Base-by-base conservation (phyloP, 2,113 vertebrate genomes). In the Ceratotherium simum region DNA sequence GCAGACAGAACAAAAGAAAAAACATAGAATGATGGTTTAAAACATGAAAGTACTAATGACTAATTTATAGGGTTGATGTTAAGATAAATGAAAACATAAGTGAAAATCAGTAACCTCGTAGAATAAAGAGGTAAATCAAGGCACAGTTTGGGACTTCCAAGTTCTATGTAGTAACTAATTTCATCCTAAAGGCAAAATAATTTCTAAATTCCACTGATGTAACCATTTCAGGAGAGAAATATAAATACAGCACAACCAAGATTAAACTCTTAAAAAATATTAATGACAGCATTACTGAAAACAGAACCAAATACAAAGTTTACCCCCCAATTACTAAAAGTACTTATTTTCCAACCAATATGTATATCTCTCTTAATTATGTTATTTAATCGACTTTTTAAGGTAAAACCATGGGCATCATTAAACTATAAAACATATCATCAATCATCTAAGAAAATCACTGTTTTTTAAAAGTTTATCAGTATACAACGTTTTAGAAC, bases 401-500 rank as follows among this genome's bases (percentile, higher is more conserved):
- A 78, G 51, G 67, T 91, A 83, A 92, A 95, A 51, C 8, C 23
- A 84, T 85, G 31, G 29, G 4, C 4, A 79, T 33, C 54, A 67
- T 69, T 80, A 83, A 94, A 95, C 16, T 86, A 90, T 72, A 72
- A 13, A 67, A 23, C 8, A 64, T 70, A 83, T 79, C 75, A 97
- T 89, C 83, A 94, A 88, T 85, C 62, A 95, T 95, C 33, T 72
- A 88, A 27, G 27, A 82, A 97, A 67, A 78, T 3, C 14, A 76
- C 2, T 90, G 18, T 36, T 94, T 90, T 96, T 78, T 46, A n/a
- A 85, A 88, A 85, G 51, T 65, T 58, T 82, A 33, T 76, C 51
- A 90, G 58, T 42, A 72, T 18, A 93, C 33, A 91, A 88, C 76
- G 54, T 83, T 95, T 95, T 67, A 96, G 73, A 96, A 96, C 9